Conservation (phyloP, 1,140 invertebrate species). For the Lepidurus couesii region DNA sequence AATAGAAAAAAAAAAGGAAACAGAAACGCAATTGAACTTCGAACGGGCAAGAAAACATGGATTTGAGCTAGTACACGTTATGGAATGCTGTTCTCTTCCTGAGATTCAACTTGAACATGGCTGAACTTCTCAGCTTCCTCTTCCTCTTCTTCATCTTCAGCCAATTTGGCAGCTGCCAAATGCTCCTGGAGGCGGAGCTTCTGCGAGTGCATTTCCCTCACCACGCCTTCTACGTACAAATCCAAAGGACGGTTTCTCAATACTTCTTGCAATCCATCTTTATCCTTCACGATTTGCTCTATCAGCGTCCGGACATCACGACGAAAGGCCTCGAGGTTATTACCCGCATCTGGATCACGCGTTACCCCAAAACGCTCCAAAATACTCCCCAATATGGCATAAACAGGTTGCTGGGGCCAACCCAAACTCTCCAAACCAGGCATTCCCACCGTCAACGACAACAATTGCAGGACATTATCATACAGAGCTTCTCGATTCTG, state of each 20-base stretch:
- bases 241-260: slow-evolving; percentile 18
- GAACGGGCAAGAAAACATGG: not conserved
- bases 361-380: not conserved
- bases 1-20: not conserved
- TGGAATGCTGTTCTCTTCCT: not conserved
- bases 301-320: not conserved
- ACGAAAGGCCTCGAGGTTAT: not conserved
- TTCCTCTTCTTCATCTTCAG: not conserved
- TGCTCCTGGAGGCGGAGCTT: slow-evolving; percentile 4
- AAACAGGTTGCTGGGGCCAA: not conserved
- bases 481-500: not conserved
- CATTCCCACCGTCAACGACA: not conserved
- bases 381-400: not conserved
- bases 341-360: not conserved
- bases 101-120: not conserved
- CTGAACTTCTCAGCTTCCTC: not conserved
- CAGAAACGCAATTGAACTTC: not conserved
- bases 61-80: not conserved
- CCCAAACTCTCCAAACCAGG: not conserved
- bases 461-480: slow-evolving; percentile 10
- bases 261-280: not conserved
- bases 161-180: not conserved
- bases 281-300: not conserved
- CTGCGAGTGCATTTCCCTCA: not conserved
- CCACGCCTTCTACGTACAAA: slow-evolving; percentile 3